Evolutionary conservation across 2,797 vertebrate species (phyloP), one percentile per base, ranked within the genome.

Genomic region (Poeciliopsis gracilis): DNA sequence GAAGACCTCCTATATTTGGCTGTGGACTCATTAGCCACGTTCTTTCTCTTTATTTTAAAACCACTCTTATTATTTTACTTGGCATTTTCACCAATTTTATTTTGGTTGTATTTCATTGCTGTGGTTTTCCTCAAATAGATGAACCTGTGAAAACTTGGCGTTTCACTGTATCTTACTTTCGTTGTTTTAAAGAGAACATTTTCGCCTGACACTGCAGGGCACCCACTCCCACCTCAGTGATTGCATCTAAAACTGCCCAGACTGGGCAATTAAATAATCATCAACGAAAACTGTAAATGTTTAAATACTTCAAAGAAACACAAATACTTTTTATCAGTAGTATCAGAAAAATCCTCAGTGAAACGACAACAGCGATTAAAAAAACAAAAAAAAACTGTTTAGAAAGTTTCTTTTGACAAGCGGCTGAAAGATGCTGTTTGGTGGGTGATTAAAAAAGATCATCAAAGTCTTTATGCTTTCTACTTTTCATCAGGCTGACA

Each of bases 381-480:
- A 25, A 67, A 41, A 41, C 9, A 43, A 13, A 67, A 25, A 33
- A n/a, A 67, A 61, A 18, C 30, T 6, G 11, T n/a, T 69, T 57
- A 28, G 55, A 57, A 59, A 59, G 23, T 25, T 0, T 13, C 25
- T 43, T 69, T 38, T 41, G 33, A 67, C 16, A 23, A 3, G 63
- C 7, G 36, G 63, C 63, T 67, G 18, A 67, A 38, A 38, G 66
- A n/a, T 43, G 23, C 66, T 43, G 23, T 15, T 69, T 11, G 5
- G 66, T 16, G 16, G 41, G 1, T 8, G 67, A 70, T 46, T 70
- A 6, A 45, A 70, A 70, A 46, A 28, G 43, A 46, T 33, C 57
- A 47, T 63, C 28, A 49, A 66, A 76, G 57, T 38, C 59, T 76
- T 47, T 8, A 61, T 76, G 59, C 43, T 55, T 77, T 9, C 51